Percentiles rank a stretch among this genome's conserved stretches.
These are phyloP conservation scores for Montipora sp. DNA, from an alignment of 64 coral and sea anemone genomes.

Conservation along the genomic window DNA sequence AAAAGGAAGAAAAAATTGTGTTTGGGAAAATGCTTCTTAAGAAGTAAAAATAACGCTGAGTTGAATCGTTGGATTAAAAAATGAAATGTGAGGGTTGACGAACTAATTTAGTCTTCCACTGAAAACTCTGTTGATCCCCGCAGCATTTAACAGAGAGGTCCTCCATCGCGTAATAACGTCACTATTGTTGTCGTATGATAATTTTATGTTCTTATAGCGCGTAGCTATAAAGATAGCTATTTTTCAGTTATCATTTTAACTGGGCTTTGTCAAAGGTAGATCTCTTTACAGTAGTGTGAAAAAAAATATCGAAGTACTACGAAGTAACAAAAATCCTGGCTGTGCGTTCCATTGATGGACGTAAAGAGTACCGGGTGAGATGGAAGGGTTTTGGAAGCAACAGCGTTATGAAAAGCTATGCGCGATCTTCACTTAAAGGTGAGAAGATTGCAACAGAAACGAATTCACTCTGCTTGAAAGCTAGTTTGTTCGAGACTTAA, in stretches of 20 bases:
- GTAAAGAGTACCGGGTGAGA: constrained; percentile 20
- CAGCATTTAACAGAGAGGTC: neutral
- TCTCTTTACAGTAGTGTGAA: neutral
- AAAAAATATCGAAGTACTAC: constrained; percentile 26
- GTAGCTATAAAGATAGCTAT: neutral
- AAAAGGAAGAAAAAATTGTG: too few relatives aligned
- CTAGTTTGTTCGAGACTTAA: neutral
- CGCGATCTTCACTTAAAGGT: constrained; percentile 20
- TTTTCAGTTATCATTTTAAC: neutral
- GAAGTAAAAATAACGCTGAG: too few relatives aligned
- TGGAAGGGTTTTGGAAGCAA: constrained; percentile 45
- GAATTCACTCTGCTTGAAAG: neutral
- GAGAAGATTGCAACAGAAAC: neutral
- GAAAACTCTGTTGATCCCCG: too few relatives aligned
- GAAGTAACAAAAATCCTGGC: constrained; percentile 25
- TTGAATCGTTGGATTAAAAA: too few relatives aligned
- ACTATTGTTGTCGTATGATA: neutral
- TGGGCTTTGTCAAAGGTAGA: constrained; percentile 18
- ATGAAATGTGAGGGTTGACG: too few relatives aligned
- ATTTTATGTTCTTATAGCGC: neutral
- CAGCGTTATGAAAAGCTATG: constrained; percentile 16
- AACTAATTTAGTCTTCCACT: too few relatives aligned
- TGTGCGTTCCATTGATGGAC: neutral
- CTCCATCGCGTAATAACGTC: neutral
- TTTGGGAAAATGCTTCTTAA: too few relatives aligned